These are phyloP conservation scores for Cyprinodon diabolis DNA, from an alignment of 2,797 vertebrate genomes.

Conservation along the genomic window DNA sequence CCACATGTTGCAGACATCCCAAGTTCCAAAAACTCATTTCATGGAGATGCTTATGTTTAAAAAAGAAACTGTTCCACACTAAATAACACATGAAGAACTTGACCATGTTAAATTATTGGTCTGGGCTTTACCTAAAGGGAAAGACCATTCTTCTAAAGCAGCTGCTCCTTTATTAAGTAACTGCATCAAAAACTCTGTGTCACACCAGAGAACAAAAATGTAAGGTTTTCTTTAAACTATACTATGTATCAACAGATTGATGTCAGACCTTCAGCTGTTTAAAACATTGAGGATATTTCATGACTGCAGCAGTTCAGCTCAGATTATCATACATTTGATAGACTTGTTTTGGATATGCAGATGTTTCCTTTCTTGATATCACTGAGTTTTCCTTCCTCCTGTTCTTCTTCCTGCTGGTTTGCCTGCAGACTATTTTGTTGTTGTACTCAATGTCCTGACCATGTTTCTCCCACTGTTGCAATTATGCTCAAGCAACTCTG, in stretches of 20 bases:
- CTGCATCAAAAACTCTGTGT: not conserved
- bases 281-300: not conserved
- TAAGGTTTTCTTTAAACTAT: not conserved
- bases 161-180: not conserved
- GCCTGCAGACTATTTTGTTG: constrained; percentile 29
- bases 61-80: not conserved
- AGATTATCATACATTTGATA: not conserved
- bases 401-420: not conserved
- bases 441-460: constrained; percentile 37
- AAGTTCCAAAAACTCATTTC: no score
- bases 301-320: not conserved
- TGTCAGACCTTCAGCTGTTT: not conserved
- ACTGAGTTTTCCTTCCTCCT: not conserved
- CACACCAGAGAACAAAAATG: not conserved
- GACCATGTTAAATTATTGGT: not conserved
- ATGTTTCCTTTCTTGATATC: not conserved
- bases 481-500: constrained; percentile 61
- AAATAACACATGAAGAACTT: not conserved
- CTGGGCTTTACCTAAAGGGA: not conserved
- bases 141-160: not conserved
- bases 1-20: no score
- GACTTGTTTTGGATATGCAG: not conserved
- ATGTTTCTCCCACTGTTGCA: constrained; percentile 59
- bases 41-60: no score
- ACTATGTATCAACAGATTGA: not conserved